Conservation (phyloP, 2,113 vertebrate genomes). For the Stictonetta naevosa region DNA sequence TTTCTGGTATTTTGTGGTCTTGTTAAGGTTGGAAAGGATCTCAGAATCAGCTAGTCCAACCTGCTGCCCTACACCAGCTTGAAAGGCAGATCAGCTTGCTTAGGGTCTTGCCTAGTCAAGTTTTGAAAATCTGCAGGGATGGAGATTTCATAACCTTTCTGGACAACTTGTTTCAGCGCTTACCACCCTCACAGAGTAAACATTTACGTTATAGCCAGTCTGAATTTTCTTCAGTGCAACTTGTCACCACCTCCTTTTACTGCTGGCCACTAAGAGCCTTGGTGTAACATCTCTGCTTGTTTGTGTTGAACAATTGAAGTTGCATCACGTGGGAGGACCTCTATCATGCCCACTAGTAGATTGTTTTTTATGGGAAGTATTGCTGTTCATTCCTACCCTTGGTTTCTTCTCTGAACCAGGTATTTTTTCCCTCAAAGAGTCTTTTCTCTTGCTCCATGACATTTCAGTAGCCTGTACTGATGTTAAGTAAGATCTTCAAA, state of each 20-base stretch:
- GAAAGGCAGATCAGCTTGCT: neutral
- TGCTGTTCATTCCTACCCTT: neutral
- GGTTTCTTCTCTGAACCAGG: neutral
- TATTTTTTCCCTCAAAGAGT: neutral
- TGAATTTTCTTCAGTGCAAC: neutral
- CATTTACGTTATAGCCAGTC: neutral
- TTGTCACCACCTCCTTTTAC: neutral
- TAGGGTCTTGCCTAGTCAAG: neutral
- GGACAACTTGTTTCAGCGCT: neutral
- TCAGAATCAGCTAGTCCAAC: neutral
- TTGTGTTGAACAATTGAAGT: neutral
- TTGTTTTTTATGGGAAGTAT: neutral
- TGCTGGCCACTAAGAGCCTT: neutral
- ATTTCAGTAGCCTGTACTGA: neutral
- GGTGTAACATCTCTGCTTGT: neutral
- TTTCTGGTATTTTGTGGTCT: neutral
- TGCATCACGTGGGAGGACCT: neutral
- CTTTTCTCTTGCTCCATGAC: neutral
- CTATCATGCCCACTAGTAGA: neutral
- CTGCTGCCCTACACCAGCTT: neutral
- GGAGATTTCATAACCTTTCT: neutral
- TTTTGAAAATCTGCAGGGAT: neutral
- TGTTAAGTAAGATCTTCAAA: neutral
- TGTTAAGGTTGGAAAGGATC: neutral
- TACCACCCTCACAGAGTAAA: neutral